These are phyloP conservation scores for Anser cygnoides DNA, from an alignment of 2,113 vertebrate species.

Conservation along the genomic window DNA sequence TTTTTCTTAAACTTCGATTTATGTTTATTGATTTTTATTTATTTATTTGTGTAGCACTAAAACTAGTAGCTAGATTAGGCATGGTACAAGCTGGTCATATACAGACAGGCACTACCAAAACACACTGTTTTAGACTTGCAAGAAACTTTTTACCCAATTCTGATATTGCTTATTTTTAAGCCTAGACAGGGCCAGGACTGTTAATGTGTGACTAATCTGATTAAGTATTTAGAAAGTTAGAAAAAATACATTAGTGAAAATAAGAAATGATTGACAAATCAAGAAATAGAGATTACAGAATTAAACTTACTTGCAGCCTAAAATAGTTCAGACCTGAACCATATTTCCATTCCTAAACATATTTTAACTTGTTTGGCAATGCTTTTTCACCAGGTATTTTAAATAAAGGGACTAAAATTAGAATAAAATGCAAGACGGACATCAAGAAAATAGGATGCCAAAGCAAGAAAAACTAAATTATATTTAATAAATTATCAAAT, in stretches of 20 bases:
- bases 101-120: background rate
- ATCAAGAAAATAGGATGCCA: background rate
- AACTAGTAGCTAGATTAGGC: background rate
- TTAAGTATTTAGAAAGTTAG: background rate
- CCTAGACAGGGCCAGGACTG: background rate
- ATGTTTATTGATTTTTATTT: background rate
- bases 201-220: background rate
- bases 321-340: background rate
- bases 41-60: background rate
- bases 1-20: background rate
- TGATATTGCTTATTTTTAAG: background rate
- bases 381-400: background rate
- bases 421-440: background rate
- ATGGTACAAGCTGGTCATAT: background rate
- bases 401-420: background rate
- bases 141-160: background rate
- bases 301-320: background rate
- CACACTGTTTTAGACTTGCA: background rate
- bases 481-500: constrained; percentile 45
- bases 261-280: background rate
- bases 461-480: background rate
- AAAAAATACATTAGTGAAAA: background rate
- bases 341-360: background rate
- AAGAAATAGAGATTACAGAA: background rate
- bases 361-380: background rate